Evolutionary conservation across 2,113 vertebrate genomes (phyloP).

Genomic region (Stomatorhinus ivindoensis): DNA sequence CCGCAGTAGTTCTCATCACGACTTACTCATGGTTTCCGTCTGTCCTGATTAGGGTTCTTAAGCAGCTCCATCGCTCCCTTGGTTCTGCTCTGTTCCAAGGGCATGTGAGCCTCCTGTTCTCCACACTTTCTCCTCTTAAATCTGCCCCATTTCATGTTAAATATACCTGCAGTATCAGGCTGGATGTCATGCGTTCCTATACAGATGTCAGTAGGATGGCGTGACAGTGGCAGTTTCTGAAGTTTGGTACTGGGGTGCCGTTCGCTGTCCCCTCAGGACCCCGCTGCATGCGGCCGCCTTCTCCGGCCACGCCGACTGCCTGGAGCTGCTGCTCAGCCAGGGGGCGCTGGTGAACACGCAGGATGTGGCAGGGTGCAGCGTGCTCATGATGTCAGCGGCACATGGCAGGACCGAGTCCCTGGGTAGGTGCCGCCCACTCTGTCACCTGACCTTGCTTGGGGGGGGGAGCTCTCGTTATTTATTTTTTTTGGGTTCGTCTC

Average conservation of each 20-base stretch:
- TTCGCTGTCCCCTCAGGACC: slow-evolving; percentile 52
- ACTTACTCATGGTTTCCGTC: neutral
- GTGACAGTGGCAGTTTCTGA: neutral
- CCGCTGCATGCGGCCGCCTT: slow-evolving; percentile 91
- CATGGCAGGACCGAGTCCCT: slow-evolving; percentile 67
- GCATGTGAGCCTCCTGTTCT: neutral
- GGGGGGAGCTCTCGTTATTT: neutral
- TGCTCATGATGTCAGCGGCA: slow-evolving; percentile 84
- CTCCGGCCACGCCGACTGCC: slow-evolving; percentile 75
- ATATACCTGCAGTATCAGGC: neutral
- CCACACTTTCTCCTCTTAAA: neutral
- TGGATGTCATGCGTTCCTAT: neutral
- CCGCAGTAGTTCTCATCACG: neutral
- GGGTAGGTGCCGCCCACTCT: slow-evolving; percentile 50
- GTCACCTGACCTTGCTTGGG: neutral
- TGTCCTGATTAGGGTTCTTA: neutral
- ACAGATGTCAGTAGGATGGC: no score
- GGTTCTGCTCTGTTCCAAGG: neutral
- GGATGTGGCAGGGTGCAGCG: slow-evolving; percentile 69
- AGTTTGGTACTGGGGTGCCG: neutral
- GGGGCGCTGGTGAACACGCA: slow-evolving; percentile 66
- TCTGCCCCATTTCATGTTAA: neutral
- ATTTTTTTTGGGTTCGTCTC: neutral
- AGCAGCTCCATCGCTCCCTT: neutral
- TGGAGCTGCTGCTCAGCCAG: slow-evolving; percentile 84